Base-by-base conservation (phyloP, 2,113 vertebrate species). In the Hippocampus comes region DNA sequence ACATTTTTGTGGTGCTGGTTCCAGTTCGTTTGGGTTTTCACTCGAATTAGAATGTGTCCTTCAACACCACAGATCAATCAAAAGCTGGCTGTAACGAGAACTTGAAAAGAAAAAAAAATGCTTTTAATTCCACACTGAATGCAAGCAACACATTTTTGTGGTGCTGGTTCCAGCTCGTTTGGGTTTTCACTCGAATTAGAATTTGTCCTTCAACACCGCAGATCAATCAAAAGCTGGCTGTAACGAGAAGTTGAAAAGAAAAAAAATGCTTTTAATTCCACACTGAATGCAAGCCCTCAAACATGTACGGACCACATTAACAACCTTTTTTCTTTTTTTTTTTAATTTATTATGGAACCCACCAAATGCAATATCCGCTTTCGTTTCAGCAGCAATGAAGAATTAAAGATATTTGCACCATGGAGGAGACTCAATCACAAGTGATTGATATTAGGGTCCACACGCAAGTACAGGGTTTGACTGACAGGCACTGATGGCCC, bases 401-500 rank as follows among this genome's bases (percentile, higher is more conserved):
- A 48, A 18, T 30, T 2, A 10, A 57, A 63, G 48, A 14, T 3
- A 1, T 43, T 67, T 74, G 70, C 27, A 63, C 23, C 60, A 21
- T 20, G 55, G 20, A 71, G 67, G 48, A 51, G 71, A 78, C 72
- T 74, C 67, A 77, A 84, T 70, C 1, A 59, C 76, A 71, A 71
- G 59, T 48, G 71, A 74, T 12, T 30, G 71, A 72, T 74, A 75
- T 71, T 41, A 25, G 66, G 53, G 18, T 67, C 56, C 7, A 0
- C 65, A 27, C 64, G 63, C 1, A 41, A 17, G 0, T 1, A 38
- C 21, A 2, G 27, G 8, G 20, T 63, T 43, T 82, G 87, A 86
- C 6, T 82, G 88, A 76, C 86, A 76, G 82, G 46, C 71, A 20
- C 63, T 83, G 84, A 88, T 82, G 74, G 81, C 49, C 30, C 43